Conservation (phyloP, 2,888 invertebrate species). For the Uloborus plumipes region DNA sequence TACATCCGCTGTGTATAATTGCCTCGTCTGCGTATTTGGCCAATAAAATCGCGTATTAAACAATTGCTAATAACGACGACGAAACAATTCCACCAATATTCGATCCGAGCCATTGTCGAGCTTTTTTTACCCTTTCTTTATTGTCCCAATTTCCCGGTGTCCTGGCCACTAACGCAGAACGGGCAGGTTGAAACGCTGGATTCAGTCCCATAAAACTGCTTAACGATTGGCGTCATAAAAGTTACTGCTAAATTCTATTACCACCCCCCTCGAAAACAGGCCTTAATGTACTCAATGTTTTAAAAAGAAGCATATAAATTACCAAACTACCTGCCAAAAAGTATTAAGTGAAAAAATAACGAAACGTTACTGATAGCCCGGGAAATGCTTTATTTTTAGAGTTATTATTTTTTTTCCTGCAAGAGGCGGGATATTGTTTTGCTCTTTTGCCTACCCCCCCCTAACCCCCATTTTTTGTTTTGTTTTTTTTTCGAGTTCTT, state of each 20-base stretch:
- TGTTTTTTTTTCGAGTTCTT: slow-evolving; percentile 30
- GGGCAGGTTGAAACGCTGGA: neutral
- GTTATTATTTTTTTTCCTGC: too few relatives aligned
- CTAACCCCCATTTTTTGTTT: too few relatives aligned
- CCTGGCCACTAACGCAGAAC: slow-evolving; percentile 18
- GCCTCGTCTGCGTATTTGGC: neutral
- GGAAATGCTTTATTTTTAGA: too few relatives aligned
- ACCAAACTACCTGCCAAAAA: neutral
- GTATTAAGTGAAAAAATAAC: too few relatives aligned
- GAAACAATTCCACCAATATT: slow-evolving; percentile 16
- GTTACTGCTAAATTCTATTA: slow-evolving; percentile 35
- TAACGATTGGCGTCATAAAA: slow-evolving; percentile 38
- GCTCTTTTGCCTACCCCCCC: neutral
- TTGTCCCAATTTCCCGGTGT: slow-evolving; percentile 29
- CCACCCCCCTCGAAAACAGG: slow-evolving; percentile 16
- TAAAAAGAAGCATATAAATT: neutral
- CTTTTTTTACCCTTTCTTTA: slow-evolving; percentile 17
- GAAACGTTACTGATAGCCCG: too few relatives aligned
- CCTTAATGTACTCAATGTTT: too few relatives aligned
- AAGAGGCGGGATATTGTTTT: too few relatives aligned
- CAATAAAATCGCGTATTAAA: slow-evolving; percentile 39
- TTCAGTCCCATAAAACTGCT: slow-evolving; percentile 2
- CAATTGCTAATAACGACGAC: slow-evolving; percentile 30
- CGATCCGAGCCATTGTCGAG: slow-evolving; percentile 25
- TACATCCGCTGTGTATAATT: slow-evolving; percentile 5